phyloP scores from a whole-genome alignment of 2,888 invertebrate species.

The Machimus rusticus region DNA sequence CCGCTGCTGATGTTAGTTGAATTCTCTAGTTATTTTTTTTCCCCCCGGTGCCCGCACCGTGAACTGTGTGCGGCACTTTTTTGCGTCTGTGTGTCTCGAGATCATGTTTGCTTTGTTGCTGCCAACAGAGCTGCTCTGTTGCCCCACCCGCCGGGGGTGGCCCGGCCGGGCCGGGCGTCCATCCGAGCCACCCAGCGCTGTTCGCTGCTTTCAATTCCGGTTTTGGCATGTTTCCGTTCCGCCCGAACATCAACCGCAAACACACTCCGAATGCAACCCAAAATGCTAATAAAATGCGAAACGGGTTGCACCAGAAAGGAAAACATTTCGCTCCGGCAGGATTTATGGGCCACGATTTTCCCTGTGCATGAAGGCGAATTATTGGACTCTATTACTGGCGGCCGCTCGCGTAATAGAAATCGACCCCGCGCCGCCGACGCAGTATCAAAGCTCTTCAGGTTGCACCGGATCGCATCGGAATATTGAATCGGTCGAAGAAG shows the following conservation, averaged over 20 bases:
- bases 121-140: not conserved
- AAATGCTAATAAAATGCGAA: constrained; percentile 39
- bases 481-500: constrained; percentile 8
- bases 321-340: constrained; percentile 33
- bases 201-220: constrained; percentile 38
- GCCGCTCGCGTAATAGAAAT: constrained; percentile 31
- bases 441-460: constrained; percentile 27
- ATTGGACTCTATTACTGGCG: constrained; percentile 37
- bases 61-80: constrained; percentile 7
- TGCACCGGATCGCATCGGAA: not conserved
- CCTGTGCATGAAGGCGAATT: constrained; percentile 34
- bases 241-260: constrained; percentile 41
- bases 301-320: constrained; percentile 36
- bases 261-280: constrained; percentile 34
- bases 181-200: not conserved
- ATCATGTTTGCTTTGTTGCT: constrained; percentile 31
- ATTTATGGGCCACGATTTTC: constrained; percentile 37
- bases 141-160: not conserved
- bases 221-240: constrained; percentile 41
- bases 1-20: constrained; percentile 22
- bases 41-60: not conserved
- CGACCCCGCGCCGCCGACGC: constrained; percentile 7
- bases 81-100: constrained; percentile 13
- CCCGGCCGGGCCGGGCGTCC: not conserved
- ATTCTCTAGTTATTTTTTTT: constrained; percentile 11